Percentiles rank a stretch among this genome's conserved stretches.
Conservation (phyloP, 2,888 invertebrate genomes). For the Gibbula magus region DNA sequence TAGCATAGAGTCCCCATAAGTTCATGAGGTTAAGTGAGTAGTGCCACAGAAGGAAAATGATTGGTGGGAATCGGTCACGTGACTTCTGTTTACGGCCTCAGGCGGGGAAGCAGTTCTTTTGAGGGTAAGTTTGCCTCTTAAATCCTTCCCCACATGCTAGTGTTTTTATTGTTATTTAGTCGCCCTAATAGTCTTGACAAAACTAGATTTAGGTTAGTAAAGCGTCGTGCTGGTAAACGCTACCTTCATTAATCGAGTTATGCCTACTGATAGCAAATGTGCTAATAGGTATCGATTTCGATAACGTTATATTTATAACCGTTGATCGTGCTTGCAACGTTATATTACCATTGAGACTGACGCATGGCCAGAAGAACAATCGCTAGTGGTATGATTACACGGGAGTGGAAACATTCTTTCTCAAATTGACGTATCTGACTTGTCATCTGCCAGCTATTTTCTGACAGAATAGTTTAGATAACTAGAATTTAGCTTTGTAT, state of each 20-base stretch:
- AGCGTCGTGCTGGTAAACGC: too few relatives aligned
- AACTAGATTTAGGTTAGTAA: too few relatives aligned
- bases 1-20: constrained; percentile 15
- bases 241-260: too few relatives aligned
- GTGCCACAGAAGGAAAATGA: background rate
- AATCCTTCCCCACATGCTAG: constrained; percentile 1
- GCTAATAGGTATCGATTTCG: background rate
- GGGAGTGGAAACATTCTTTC: too few relatives aligned
- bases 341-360: background rate
- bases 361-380: too few relatives aligned
- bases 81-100: constrained; percentile 11
- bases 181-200: too few relatives aligned
- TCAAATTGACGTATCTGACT: too few relatives aligned
- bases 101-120: constrained; percentile 17
- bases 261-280: background rate
- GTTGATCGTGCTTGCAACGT: background rate
- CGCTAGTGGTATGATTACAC: too few relatives aligned
- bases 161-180: background rate
- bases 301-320: background rate
- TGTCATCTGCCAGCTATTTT: too few relatives aligned
- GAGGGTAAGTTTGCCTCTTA: constrained; percentile 16
- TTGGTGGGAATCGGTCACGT: constrained; percentile 17
- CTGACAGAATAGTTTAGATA: too few relatives aligned
- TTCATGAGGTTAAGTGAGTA: constrained; percentile 16
- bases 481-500: too few relatives aligned